phyloP scores from a whole-genome alignment of 2,113 vertebrate genomes.

The Zonotrichia leucophrys region DNA sequence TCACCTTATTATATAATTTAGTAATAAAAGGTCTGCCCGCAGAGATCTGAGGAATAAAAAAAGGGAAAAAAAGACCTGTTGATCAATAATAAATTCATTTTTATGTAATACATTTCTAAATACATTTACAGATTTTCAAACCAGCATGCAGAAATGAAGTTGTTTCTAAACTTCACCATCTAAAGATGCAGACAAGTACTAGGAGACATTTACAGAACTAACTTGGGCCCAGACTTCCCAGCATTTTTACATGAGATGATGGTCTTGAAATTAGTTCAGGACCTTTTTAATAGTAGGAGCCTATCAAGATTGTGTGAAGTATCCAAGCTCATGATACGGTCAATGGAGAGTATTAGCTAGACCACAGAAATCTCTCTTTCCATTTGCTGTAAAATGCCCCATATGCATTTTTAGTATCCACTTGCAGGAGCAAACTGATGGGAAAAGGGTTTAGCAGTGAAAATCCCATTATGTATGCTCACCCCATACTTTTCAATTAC shows the following conservation, averaged over 20 bases:
- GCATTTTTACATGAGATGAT: neutral
- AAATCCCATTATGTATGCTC: slow-evolving; percentile 3
- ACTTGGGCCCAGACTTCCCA: neutral
- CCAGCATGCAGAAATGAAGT: neutral
- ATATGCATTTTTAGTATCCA: neutral
- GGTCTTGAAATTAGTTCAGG: neutral
- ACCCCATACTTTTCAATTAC: neutral
- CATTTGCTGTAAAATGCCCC: neutral
- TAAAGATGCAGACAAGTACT: neutral
- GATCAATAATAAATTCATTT: neutral
- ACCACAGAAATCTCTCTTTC: neutral
- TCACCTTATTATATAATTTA: neutral
- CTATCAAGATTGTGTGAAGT: neutral
- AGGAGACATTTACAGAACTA: neutral
- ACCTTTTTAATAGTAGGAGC: neutral
- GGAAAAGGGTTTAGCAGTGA: neutral
- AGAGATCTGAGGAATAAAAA: neutral
- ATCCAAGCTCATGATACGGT: neutral
- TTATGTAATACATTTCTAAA: neutral
- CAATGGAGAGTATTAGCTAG: neutral
- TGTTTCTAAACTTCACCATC: neutral
- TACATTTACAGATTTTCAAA: neutral
- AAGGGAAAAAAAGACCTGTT: neutral
- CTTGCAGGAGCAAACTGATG: neutral
- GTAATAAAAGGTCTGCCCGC: neutral